These are phyloP conservation scores for Oppia nitens DNA, from an alignment of 1,140 invertebrate species.

Conservation along the genomic window DNA sequence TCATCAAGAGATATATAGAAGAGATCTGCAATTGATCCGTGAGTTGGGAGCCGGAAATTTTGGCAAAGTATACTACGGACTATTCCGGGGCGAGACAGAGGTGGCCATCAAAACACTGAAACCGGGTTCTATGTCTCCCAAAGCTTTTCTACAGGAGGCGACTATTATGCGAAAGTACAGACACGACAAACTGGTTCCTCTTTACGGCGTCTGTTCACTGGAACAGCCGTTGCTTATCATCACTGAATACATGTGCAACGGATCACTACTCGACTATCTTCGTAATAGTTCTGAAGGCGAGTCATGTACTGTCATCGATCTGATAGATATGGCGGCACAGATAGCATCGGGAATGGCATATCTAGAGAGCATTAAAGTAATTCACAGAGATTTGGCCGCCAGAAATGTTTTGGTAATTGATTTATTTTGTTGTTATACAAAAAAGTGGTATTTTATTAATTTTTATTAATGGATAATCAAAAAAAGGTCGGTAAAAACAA, in stretches of 20 bases:
- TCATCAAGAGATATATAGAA: constrained; percentile 81
- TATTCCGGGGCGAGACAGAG: constrained; percentile 93
- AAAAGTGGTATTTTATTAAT: neutral
- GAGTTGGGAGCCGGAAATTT: constrained; percentile 95
- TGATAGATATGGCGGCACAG: constrained; percentile 97
- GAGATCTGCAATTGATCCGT: constrained; percentile 61
- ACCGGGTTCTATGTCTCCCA: constrained; percentile 89
- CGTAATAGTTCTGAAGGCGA: constrained; percentile 44
- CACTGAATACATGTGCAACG: constrained; percentile 96
- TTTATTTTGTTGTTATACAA: neutral
- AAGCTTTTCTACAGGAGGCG: constrained; percentile 94
- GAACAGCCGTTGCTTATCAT: constrained; percentile 98
- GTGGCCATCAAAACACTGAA: constrained; percentile 96
- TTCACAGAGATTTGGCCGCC: constrained; percentile 84
- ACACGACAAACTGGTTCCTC: constrained; percentile 84
- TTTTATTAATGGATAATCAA: neutral
- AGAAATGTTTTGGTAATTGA: constrained; percentile 92
- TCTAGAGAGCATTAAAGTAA: constrained; percentile 95
- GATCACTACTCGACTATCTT: constrained; percentile 72
- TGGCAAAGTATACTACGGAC: constrained; percentile 94
- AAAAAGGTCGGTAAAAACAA: constrained; percentile 45
- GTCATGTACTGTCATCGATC: constrained; percentile 27
- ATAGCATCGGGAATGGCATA: constrained; percentile 99
- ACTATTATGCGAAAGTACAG: constrained; percentile 97
- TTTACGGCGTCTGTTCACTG: constrained; percentile 93